phyloP scores from a whole-genome alignment of 2,797 vertebrate genomes.

The Enteromius argenteus region DNA sequence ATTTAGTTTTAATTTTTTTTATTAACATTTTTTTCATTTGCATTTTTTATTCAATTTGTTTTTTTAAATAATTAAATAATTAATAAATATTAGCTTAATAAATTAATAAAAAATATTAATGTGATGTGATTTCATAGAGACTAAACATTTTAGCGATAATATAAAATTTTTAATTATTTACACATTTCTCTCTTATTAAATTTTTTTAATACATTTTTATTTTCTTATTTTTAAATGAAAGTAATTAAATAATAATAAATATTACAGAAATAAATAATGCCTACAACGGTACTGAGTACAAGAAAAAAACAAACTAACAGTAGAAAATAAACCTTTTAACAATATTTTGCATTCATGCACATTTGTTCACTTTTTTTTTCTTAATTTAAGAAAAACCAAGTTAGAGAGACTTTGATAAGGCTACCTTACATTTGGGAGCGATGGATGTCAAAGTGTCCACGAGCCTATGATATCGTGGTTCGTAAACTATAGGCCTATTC shows the following conservation, averaged over 20 bases:
- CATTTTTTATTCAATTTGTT: not conserved
- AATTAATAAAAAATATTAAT: not conserved
- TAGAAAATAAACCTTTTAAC: not conserved
- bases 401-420: not conserved
- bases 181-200: not conserved
- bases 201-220: not conserved
- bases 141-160: not conserved
- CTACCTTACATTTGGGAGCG: not conserved
- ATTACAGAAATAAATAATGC: not conserved
- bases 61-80: not conserved
- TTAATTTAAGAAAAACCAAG: not conserved
- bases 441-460: not conserved
- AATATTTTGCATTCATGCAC: not conserved
- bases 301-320: no score
- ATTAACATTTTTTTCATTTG: no score
- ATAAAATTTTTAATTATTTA: not conserved
- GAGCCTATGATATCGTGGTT: not conserved
- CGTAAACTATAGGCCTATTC: not conserved
- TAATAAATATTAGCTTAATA: not conserved
- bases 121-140: not conserved
- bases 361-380: not conserved
- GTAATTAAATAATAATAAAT: no score
- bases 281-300: not conserved
- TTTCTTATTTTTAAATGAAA: no score
- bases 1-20: no score